Base-by-base conservation (phyloP, 2,888 invertebrate species). In the Sclerodermus sp. region DNA sequence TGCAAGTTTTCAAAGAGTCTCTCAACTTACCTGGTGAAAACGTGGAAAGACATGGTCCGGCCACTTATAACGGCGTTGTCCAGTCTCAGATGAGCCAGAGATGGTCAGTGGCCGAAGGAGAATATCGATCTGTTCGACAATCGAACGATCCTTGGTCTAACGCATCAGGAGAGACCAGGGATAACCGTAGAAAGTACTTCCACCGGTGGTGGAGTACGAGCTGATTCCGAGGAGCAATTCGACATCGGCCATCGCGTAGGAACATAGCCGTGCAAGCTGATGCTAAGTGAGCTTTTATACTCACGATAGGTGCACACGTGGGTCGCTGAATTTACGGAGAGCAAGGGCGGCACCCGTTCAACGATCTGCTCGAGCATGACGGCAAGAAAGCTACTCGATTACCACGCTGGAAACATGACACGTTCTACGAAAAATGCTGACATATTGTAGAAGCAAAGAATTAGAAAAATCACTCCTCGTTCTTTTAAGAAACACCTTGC, bases 271-370 rank as follows among this genome's bases (percentile, higher is more conserved):
- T 64, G 59, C 62, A 60, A 60, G 57, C 57, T 60, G 66, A 64
- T 64, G 60, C 57, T 60, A 66, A 67, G 65, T 60, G 58, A 67
- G 68, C 71, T 70, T 75, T 74, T 75, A 75, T 73, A 71, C 63
- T 13, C 49, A 50, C 30, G 47, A 42, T 32, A 46, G 50, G 47
- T 49, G 46, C 23, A 23, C 62, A 71, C 62, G 70, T 73, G 70
- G 73, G 68, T 64, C 59, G 71, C 50, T 60, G 66, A 71, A 68
- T 66, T 71, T 68, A 58, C 56, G 43, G 55, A 57, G 60, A 53
- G 57, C 58, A 55, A 62, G 47, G 66, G 69, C 60, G 70, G 67
- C 65, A 67, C 67, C 47, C 50, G 17, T 53, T 37, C 37, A 31
- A 36, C 47, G 29, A 41, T 45, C 52, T 37, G 30, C 23, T 44